Percentiles rank a stretch among this genome's conserved stretches.
These are phyloP conservation scores for Cylloceria caligata DNA, from an alignment of 2,888 invertebrate genomes.

Conservation along the genomic window DNA sequence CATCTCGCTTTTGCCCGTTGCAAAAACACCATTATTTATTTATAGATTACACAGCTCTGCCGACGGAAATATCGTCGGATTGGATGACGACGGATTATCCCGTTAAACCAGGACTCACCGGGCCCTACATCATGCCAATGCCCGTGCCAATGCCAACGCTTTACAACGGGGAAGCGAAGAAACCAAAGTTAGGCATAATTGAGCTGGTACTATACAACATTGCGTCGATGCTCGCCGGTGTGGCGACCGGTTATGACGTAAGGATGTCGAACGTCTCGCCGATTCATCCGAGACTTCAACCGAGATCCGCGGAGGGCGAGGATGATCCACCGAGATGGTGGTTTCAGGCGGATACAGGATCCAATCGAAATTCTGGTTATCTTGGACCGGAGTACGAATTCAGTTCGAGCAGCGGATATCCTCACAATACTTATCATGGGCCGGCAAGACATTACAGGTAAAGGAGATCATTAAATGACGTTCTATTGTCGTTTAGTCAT, in stretches of 20 bases:
- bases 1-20: slow-evolving; percentile 59
- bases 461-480: not conserved
- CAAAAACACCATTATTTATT: slow-evolving; percentile 70
- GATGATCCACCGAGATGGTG: slow-evolving; percentile 81
- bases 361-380: slow-evolving; percentile 81
- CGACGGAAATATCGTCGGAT: slow-evolving; percentile 78
- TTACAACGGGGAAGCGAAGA: slow-evolving; percentile 90
- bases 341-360: slow-evolving; percentile 78
- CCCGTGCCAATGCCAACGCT: slow-evolving; percentile 93
- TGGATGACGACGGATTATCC: slow-evolving; percentile 80
- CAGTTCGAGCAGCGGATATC: slow-evolving; percentile 87
- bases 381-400: slow-evolving; percentile 87
- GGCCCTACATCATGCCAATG: slow-evolving; percentile 83
- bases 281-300: slow-evolving; percentile 92
- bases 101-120: slow-evolving; percentile 80
- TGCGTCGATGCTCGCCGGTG: slow-evolving; percentile 95
- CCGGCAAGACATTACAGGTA: slow-evolving; percentile 90
- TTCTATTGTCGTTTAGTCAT: not conserved
- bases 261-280: slow-evolving; percentile 94
- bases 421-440: slow-evolving; percentile 96
- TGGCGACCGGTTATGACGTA: slow-evolving; percentile 97
- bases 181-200: slow-evolving; percentile 90
- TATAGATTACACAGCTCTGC: slow-evolving; percentile 82
- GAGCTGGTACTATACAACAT: slow-evolving; percentile 95
- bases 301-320: slow-evolving; percentile 80